phyloP scores from a whole-genome alignment of 23 tunicate genomes.

The Phallusia fumigata region DNA sequence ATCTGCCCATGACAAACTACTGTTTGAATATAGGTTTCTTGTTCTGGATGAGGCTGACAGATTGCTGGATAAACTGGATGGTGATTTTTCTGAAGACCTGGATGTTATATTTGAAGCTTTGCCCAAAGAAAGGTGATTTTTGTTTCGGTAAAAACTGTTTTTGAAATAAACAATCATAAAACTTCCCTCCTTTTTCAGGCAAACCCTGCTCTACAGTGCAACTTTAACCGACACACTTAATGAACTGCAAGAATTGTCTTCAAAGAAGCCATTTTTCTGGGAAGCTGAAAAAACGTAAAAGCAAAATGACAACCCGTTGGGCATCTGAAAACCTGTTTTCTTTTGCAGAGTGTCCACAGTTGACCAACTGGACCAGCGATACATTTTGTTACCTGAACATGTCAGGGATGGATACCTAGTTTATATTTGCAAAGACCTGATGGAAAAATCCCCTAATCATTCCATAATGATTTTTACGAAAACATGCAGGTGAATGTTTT shows the following conservation, averaged over 20 bases:
- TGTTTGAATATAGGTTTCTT: conserved; percentile 46
- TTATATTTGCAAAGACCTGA: conserved; percentile 74
- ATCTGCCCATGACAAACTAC: not conserved
- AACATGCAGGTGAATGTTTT: conserved; percentile 72
- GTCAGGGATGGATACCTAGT: conserved; percentile 91
- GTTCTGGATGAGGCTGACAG: conserved; percentile 99
- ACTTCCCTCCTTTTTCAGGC: conserved; percentile 31
- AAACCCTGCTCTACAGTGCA: conserved; percentile 94
- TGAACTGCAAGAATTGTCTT: conserved; percentile 73
- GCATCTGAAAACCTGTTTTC: not conserved
- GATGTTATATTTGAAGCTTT: conserved; percentile 67
- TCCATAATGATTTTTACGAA: conserved; percentile 96
- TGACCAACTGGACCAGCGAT: conserved; percentile 86
- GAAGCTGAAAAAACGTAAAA: conserved; percentile 68
- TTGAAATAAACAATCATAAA: not conserved
- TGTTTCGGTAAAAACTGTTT: not conserved
- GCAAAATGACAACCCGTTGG: too few species aligned
- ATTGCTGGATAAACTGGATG: conserved; percentile 85
- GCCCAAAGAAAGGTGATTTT: conserved; percentile 69
- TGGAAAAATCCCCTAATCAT: conserved; percentile 76
- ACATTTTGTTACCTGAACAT: conserved; percentile 89
- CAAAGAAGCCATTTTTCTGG: conserved; percentile 91
- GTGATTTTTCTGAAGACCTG: conserved; percentile 89
- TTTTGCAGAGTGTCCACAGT: conserved; percentile 69
- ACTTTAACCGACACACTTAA: conserved; percentile 85